Base-by-base conservation (phyloP, 2,888 invertebrate genomes). In the Gisinianus flammeolus region DNA sequence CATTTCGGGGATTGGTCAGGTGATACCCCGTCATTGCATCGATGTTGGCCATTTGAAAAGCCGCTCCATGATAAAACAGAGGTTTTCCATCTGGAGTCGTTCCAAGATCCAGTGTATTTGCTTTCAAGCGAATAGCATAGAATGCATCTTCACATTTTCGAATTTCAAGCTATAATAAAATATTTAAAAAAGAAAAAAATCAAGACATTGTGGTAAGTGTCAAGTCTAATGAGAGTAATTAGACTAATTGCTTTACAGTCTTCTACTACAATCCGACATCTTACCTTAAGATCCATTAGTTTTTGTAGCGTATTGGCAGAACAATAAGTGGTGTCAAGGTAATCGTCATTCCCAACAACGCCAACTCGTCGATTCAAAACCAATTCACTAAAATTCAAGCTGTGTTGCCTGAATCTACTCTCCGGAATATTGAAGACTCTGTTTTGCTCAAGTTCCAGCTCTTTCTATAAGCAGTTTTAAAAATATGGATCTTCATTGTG, bases 31-130 rank as follows among this genome's bases (percentile, higher is more conserved):
- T 94, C 54, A 93, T 91, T 72, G 93, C 93, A 88, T 99, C 98
- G 86, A 99, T 93, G 86, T 99, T 98, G 0, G 98, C 98, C 94
- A 98, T 97, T 89, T 99, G 98, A 85, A 98, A 93, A 0, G 98
- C 98, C 19, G 79, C 79, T 10, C 78, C 90, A 86, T 98, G 98
- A 80, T 95, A 90, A 86, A 98, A 99, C 86, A 94, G 58, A 1
- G 73, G 33, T n/a, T 73, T 77, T 44, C 66, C 72, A 1, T 56
- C 66, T n/a, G 62, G 66, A 16, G 72, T n/a, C 16, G 54, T 33
- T n/a, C n/a, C n/a, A n/a, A n/a, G n/a, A 16, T 78, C 78, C 52
- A 74, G 77, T 6, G 73, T 28, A 35, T 31, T 58, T 68, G 68
- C 31, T 19, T 54, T 33, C 28, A 28, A 24, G 0, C 76, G 24